Evolutionary conservation across 2,888 invertebrate species (phyloP), one percentile per base, ranked within the genome.

Genomic region (Serripes groenlandicus): DNA sequence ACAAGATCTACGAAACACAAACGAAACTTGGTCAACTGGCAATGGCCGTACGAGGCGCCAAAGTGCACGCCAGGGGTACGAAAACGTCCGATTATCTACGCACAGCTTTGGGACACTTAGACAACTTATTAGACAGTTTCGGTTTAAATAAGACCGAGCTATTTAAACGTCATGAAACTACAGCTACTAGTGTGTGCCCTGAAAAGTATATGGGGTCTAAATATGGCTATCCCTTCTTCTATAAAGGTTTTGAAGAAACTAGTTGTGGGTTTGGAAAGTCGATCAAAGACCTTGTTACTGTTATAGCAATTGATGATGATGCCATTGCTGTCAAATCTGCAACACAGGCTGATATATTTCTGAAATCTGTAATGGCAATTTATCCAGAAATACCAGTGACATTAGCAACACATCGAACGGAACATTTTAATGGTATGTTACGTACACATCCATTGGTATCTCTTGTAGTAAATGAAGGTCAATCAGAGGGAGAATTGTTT

Each of bases 161-260:
- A 18, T 70, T 69, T 15, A 58, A 54, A 1, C 69, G 83, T 34
- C 37, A 26, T 9, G 54, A 54, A 5, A 18, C 28, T 11, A 34
- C 18, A 62, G 49, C 86, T 23, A 74, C 56, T 37, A 78, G 70
- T 70, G 81, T 89, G 21, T 89, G 90, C 64, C 79, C 82, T 11
- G 90, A 90, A 78, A 72, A 73, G 15, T 90, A 76, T 64, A 86
- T 78, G 49, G 89, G 88, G 23, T 79, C 85, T 21, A 66, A 73
- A 11, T 85, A 75, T 56, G 89, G 89, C 26, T 86, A 86, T 68
- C 89, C 90, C 2, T 88, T 84, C 64, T 90, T 83, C 54, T 78
- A 90, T 37, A 85, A 84, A 68, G 90, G 90, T 11, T 88, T 88
- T 71, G 87, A 88, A 80, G 56, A 42, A 2, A 72, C 60, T 4